Conservation (phyloP, 2,113 vertebrate genomes). For the Cynocephalus volans region DNA sequence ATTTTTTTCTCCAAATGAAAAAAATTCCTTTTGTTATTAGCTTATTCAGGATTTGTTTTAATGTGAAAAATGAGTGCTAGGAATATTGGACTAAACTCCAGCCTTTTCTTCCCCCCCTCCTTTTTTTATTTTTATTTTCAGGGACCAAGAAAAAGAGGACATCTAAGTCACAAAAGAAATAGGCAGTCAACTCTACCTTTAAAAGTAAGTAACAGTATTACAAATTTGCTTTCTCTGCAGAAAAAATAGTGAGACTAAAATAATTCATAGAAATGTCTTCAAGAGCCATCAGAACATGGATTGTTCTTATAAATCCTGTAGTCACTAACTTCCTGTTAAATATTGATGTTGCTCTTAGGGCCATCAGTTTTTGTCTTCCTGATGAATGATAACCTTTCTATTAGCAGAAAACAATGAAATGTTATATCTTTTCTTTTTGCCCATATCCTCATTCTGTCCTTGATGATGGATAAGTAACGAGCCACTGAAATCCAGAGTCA, state of each 20-base stretch:
- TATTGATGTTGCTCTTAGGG: not conserved
- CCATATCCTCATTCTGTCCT: not conserved
- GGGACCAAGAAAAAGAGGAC: constrained; percentile 16
- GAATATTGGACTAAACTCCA: not conserved
- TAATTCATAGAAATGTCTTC: not conserved
- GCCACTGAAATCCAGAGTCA: not conserved
- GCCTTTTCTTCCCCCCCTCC: fast-evolving
- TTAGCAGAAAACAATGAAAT: not conserved
- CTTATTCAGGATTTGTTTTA: not conserved
- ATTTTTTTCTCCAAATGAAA: constrained; percentile 57
- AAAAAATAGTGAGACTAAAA: not conserved
- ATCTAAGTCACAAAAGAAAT: constrained; percentile 20
- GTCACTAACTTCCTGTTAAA: constrained; percentile 13
- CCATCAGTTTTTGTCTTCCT: not conserved
- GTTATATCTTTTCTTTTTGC: not conserved
- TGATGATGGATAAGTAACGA: not conserved
- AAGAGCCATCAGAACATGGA: not conserved
- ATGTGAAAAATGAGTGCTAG: not conserved
- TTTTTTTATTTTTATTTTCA: not conserved
- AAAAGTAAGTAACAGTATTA: constrained; percentile 78
- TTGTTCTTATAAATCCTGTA: not conserved
- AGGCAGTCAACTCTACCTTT: not conserved
- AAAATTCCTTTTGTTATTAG: not conserved
- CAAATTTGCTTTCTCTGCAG: constrained; percentile 49
- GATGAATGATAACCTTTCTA: not conserved